Conservation (phyloP, 1,140 invertebrate species). For the Euborellia annulipes region DNA sequence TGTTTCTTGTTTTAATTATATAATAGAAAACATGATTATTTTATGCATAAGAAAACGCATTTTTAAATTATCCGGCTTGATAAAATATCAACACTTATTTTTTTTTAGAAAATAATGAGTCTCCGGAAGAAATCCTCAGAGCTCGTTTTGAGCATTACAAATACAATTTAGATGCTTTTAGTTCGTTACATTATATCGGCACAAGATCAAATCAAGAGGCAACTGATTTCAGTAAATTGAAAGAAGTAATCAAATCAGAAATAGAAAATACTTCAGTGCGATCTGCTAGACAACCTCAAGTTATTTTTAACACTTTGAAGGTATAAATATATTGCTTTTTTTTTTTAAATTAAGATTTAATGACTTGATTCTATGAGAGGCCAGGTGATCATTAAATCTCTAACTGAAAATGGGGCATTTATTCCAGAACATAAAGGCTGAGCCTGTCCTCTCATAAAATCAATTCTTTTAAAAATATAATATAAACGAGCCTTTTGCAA, state of each 20-base stretch:
- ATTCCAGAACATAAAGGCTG: too few relatives aligned
- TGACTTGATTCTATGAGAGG: background rate
- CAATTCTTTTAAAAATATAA: too few relatives aligned
- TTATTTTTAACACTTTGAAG: conserved; percentile 51
- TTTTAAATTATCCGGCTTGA: too few relatives aligned
- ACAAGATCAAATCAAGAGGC: conserved; percentile 32
- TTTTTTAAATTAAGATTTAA: background rate
- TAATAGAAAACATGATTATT: too few relatives aligned
- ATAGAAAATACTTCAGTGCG: conserved; percentile 50
- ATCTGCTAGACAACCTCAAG: conserved; percentile 42
- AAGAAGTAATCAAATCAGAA: conserved; percentile 34
- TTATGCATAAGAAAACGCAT: too few relatives aligned
- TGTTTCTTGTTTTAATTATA: too few relatives aligned
- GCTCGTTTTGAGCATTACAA: conserved; percentile 43
- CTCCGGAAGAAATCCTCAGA: conserved; percentile 47
- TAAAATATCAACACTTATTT: conserved; percentile 11
- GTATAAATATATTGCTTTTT: conserved; percentile 20
- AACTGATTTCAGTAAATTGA: conserved; percentile 39
- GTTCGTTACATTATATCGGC: conserved; percentile 55
- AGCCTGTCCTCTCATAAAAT: too few relatives aligned
- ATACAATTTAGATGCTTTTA: conserved; percentile 52
- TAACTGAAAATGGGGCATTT: too few relatives aligned
- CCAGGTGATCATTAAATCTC: too few relatives aligned
- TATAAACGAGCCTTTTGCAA: too few relatives aligned
- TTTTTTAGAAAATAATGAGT: conserved; percentile 34